A percentile compares a stretch with the other conserved stretches of the same genome.
These are phyloP conservation scores for Ichneumoninae sp. DNA, from an alignment of 2,888 invertebrate species.

Conservation along the genomic window DNA sequence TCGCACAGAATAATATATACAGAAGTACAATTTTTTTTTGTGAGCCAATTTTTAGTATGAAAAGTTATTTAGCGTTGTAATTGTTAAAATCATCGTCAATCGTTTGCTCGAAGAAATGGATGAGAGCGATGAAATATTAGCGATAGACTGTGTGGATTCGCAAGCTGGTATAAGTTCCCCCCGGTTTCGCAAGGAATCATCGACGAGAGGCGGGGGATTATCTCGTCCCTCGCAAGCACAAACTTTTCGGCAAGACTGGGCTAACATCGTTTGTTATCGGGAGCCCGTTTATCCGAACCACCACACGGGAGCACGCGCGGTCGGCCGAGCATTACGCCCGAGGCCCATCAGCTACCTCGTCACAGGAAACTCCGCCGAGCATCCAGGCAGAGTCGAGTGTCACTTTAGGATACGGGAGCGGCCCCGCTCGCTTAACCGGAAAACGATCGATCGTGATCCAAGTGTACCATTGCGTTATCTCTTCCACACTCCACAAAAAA, in stretches of 20 bases:
- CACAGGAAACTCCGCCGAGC: conserved; percentile 29
- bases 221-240: conserved; percentile 44
- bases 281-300: conserved; percentile 45
- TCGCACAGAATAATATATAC: conserved; percentile 27
- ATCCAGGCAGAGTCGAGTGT: conserved; percentile 35
- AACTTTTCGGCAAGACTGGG: conserved; percentile 47
- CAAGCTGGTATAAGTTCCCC: conserved; percentile 11
- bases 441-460: conserved; percentile 31
- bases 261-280: conserved; percentile 61
- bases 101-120: not conserved
- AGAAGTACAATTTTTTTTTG: not conserved
- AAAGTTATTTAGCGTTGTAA: not conserved
- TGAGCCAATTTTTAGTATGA: not conserved
- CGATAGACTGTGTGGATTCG: not conserved
- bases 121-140: conserved; percentile 13
- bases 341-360: conserved; percentile 43
- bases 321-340: conserved; percentile 50
- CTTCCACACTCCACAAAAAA: conserved; percentile 12
- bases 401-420: conserved; percentile 23
- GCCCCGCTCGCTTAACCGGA: conserved; percentile 11
- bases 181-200: conserved; percentile 30
- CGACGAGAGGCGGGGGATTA: conserved; percentile 50
- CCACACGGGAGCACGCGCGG: conserved; percentile 44
- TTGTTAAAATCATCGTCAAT: conserved; percentile 2
- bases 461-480: not conserved